Evolutionary conservation across 2,888 invertebrate species (phyloP).

Genomic region (Lymantria monacha): DNA sequence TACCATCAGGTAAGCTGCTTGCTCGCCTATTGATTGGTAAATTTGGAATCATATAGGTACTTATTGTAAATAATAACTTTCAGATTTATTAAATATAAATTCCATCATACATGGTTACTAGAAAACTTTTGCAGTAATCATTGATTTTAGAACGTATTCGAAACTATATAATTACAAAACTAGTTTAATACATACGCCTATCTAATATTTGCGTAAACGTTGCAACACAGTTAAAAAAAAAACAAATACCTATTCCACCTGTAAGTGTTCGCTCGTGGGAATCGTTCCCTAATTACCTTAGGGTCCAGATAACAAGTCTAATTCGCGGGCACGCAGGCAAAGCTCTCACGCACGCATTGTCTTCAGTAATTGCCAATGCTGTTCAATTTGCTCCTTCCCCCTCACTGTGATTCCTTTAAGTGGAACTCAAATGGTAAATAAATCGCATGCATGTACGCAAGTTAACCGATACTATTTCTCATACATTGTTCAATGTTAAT

Average conservation of each 20-base stretch:
- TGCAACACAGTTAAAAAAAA: conserved; percentile 9
- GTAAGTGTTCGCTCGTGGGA: conserved; percentile 67
- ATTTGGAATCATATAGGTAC: no score
- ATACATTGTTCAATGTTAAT: conserved; percentile 41
- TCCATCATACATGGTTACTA: no score
- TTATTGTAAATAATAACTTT: no score
- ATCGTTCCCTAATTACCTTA: conserved; percentile 73
- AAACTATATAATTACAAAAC: no score
- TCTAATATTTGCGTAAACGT: no score
- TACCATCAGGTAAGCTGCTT: no score
- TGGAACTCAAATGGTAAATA: conserved; percentile 78
- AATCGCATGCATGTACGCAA: conserved; percentile 56
- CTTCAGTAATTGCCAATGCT: conserved; percentile 81
- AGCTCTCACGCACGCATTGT: conserved; percentile 81
- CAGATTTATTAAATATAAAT: no score
- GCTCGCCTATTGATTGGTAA: no score
- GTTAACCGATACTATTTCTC: conserved; percentile 42
- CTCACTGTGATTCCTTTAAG: conserved; percentile 79
- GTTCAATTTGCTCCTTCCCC: conserved; percentile 78
- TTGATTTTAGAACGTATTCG: no score
- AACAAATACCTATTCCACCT: conserved; percentile 43
- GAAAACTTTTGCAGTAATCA: no score
- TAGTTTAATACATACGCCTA: no score
- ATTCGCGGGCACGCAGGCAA: conserved; percentile 78
- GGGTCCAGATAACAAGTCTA: conserved; percentile 75